Evolutionary conservation across 2,888 invertebrate species (phyloP).

Genomic region (Ichneumoninae sp.): DNA sequence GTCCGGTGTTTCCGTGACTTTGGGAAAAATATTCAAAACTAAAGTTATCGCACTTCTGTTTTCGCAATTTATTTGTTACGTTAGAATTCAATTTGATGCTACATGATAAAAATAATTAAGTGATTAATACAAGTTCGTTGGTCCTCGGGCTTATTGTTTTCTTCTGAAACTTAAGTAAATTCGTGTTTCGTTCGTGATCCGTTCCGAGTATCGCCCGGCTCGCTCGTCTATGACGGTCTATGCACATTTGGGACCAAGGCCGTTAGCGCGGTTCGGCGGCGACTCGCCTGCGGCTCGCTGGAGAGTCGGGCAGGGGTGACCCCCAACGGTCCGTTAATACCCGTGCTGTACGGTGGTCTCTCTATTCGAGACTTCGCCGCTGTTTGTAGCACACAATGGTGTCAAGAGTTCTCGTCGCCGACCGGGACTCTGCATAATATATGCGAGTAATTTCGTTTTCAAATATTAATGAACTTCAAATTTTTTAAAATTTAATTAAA

Average conservation of each 20-base stretch:
- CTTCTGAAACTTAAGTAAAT: background rate
- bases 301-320: constrained; percentile 51
- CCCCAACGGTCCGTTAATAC: constrained; percentile 49
- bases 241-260: constrained; percentile 54
- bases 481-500: background rate
- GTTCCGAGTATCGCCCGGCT: background rate
- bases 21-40: background rate
- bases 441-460: background rate
- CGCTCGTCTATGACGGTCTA: constrained; percentile 4
- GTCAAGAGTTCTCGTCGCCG: constrained; percentile 47
- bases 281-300: constrained; percentile 36
- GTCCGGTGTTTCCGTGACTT: constrained; percentile 5
- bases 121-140: too few relatives aligned
- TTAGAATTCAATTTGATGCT: too few relatives aligned
- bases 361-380: constrained; percentile 35
- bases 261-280: constrained; percentile 31
- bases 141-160: background rate
- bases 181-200: background rate
- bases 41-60: background rate
- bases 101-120: too few relatives aligned
- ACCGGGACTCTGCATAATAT: constrained; percentile 14
- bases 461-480: background rate
- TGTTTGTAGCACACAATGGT: constrained; percentile 17
- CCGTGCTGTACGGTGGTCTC: constrained; percentile 43
- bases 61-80: too few relatives aligned